A percentile compares a stretch with the other conserved stretches of the same genome.
Evolutionary conservation across 1,140 invertebrate genomes (phyloP).

Genomic region (Mya arenaria): DNA sequence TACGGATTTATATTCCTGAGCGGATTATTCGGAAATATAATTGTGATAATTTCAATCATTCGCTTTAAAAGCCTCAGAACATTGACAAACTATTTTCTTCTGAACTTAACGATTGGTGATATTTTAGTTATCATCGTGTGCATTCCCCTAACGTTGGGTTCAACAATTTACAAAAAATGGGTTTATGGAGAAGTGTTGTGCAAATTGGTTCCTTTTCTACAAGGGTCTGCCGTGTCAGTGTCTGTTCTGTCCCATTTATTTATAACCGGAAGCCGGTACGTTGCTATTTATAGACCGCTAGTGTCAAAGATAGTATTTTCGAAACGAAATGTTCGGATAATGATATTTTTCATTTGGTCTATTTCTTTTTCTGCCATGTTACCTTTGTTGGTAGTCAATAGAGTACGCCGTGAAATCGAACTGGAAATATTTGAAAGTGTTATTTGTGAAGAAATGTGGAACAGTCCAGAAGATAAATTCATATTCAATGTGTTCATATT

Average conservation of each 20-base stretch:
- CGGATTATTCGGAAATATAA: conserved; percentile 93
- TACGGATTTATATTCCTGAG: conserved; percentile 89
- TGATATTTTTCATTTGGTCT: background rate
- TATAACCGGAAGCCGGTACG: conserved; percentile 62
- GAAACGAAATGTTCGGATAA: background rate
- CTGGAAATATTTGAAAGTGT: background rate
- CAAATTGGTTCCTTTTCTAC: conserved; percentile 62
- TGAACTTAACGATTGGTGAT: conserved; percentile 90
- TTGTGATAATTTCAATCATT: conserved; percentile 85
- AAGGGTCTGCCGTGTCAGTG: conserved; percentile 59
- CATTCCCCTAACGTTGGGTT: conserved; percentile 89
- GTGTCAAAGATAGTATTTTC: conserved; percentile 37
- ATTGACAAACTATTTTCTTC: conserved; percentile 94
- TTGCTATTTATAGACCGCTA: conserved; percentile 41
- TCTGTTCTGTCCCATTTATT: conserved; percentile 70
- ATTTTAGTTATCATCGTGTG: conserved; percentile 90
- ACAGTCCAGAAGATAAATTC: background rate
- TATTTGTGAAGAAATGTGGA: conserved; percentile 35
- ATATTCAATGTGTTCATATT: conserved; percentile 38
- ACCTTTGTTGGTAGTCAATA: conserved; percentile 39
- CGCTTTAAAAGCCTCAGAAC: conserved; percentile 82
- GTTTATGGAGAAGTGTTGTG: conserved; percentile 89
- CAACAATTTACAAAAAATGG: conserved; percentile 94
- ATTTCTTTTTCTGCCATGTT: conserved; percentile 10
- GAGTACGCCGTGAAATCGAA: background rate